A percentile compares a stretch with the other conserved stretches of the same genome.
These are phyloP conservation scores for Lepilemur septentrionalis DNA, from an alignment of 2,797 vertebrate genomes.

Conservation along the genomic window DNA sequence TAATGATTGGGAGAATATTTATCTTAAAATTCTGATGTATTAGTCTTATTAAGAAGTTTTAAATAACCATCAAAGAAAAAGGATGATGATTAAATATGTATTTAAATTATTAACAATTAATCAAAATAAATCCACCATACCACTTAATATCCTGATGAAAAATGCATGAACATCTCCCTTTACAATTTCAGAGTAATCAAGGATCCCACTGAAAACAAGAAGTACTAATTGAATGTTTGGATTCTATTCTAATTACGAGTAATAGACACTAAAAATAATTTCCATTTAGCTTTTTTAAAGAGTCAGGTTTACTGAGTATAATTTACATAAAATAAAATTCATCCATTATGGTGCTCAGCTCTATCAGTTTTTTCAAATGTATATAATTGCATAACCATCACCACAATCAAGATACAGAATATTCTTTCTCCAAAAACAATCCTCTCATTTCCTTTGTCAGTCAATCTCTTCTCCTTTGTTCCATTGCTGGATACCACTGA, in stretches of 20 bases:
- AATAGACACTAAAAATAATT: background rate
- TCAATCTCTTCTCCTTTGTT: background rate
- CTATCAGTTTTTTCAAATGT: background rate
- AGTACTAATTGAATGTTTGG: background rate
- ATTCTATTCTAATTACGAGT: background rate
- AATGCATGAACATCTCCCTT: background rate
- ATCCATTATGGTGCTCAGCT: background rate
- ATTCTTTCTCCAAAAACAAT: background rate
- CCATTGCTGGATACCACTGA: background rate
- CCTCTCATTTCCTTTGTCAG: background rate
- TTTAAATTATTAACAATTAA: slow-evolving; percentile 8
- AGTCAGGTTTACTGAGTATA: background rate
- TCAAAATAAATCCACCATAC: background rate
- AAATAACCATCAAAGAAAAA: background rate
- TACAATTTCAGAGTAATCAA: background rate
- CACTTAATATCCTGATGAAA: background rate
- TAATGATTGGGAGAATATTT: background rate
- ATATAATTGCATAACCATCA: background rate
- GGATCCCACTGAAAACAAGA: background rate
- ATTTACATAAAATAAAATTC: background rate
- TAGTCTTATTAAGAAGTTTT: background rate
- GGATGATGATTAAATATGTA: background rate
- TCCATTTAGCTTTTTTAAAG: background rate
- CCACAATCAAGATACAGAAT: background rate
- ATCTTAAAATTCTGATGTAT: background rate